Evolutionary conservation across 2,797 vertebrate species (phyloP).

Genomic region (Phrynocephalus guinanensis): DNA sequence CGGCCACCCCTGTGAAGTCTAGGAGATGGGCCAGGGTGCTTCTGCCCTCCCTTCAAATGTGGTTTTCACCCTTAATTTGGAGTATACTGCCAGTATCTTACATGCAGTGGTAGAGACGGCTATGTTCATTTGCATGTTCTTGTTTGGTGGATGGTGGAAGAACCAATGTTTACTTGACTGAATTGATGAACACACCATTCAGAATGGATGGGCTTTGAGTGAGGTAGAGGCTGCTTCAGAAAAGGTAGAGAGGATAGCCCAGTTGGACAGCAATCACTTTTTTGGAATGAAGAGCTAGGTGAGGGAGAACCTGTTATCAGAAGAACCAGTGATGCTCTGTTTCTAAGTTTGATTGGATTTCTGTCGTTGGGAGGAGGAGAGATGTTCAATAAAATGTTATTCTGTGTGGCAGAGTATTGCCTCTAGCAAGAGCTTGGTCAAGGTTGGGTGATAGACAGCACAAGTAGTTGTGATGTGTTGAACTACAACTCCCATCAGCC

Average conservation of each 20-base stretch:
- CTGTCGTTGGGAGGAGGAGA: not conserved
- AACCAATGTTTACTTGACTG: not conserved
- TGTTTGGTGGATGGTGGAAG: not conserved
- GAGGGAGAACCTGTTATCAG: not conserved
- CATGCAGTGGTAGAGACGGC: no score
- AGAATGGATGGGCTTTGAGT: not conserved
- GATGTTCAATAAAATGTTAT: slow-evolving; percentile 13
- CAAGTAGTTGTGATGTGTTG: not conserved
- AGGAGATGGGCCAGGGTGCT: not conserved
- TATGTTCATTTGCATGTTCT: not conserved
- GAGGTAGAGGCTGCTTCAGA: not conserved
- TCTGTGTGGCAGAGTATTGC: not conserved
- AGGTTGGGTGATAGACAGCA: no score
- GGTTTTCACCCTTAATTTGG: not conserved
- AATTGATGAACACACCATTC: not conserved
- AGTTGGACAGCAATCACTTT: no score
- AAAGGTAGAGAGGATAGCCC: not conserved
- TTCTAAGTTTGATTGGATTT: no score
- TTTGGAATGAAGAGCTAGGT: no score
- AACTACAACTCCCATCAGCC: not conserved
- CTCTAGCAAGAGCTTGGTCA: no score
- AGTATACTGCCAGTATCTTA: no score
- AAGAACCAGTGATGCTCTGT: not conserved
- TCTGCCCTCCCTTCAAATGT: not conserved
- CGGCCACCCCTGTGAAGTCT: no score